Conservation (phyloP, 2,797 vertebrate genomes). For the Mus spretus region DNA sequence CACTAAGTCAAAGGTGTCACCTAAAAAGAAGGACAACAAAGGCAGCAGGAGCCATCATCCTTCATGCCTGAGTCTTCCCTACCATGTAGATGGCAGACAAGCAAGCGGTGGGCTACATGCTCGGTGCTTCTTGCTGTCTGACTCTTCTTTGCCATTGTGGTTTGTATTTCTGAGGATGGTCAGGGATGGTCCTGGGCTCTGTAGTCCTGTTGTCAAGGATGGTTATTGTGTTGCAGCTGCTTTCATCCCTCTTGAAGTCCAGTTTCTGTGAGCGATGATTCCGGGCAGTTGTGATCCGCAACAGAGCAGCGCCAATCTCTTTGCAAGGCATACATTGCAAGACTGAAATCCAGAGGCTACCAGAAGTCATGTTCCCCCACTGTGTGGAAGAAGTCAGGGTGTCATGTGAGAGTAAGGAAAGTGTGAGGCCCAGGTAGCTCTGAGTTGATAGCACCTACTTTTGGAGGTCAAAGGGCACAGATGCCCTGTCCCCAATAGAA, state of each 20-base stretch:
- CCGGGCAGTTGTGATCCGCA: not conserved
- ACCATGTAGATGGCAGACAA: not conserved
- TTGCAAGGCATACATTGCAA: not conserved
- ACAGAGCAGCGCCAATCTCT: not conserved
- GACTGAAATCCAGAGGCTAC: not conserved
- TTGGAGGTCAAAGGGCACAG: not conserved
- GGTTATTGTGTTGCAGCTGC: not conserved
- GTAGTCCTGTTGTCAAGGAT: not conserved
- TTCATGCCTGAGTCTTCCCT: not conserved
- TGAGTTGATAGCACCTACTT: not conserved
- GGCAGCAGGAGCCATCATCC: not conserved
- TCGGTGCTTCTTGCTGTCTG: not conserved
- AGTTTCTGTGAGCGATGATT: not conserved
- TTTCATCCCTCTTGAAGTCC: not conserved
- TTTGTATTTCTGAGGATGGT: not conserved
- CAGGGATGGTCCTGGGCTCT: not conserved
- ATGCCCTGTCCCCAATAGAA: too few species aligned
- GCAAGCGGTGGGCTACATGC: not conserved
- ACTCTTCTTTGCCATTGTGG: not conserved
- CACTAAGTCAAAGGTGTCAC: not conserved
- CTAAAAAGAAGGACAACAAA: not conserved
- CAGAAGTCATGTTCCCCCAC: not conserved
- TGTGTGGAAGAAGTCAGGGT: not conserved
- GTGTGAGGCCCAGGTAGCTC: not conserved
- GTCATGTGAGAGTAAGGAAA: not conserved